phyloP scores from a whole-genome alignment of 1,140 invertebrate genomes.

The Nasonia vitripennis region DNA sequence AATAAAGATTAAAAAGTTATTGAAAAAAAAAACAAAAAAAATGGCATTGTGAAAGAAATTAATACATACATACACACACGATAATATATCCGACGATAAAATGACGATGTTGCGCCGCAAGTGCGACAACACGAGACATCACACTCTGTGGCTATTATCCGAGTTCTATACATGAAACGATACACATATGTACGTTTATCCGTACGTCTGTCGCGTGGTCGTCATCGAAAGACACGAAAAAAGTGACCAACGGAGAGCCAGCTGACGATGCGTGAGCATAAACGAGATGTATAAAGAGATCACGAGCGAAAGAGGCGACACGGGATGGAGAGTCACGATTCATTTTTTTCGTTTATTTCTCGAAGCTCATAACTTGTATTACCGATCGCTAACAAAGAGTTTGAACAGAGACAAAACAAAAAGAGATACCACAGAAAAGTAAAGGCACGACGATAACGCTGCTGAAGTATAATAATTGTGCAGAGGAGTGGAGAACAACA shows the following conservation, averaged over 20 bases:
- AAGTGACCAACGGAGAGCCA: slow-evolving; percentile 6
- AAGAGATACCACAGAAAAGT: slow-evolving; percentile 16
- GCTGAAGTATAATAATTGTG: slow-evolving; percentile 21
- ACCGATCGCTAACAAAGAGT: slow-evolving; percentile 20
- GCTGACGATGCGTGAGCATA: neutral
- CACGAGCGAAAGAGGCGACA: slow-evolving; percentile 20
- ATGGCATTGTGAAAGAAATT: slow-evolving; percentile 17
- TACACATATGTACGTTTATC: slow-evolving; percentile 5
- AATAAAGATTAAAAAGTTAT: slow-evolving; percentile 52
- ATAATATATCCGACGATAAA: neutral
- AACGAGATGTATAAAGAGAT: slow-evolving; percentile 10
- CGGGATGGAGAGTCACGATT: slow-evolving; percentile 26
- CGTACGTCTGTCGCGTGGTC: slow-evolving; percentile 27
- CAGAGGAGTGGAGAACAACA: neutral
- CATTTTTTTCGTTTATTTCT: slow-evolving; percentile 5
- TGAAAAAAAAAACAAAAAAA: slow-evolving; percentile 49
- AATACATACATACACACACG: slow-evolving; percentile 31
- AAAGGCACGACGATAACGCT: neutral
- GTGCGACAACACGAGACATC: neutral
- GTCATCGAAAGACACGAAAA: neutral
- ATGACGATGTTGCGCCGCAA: slow-evolving; percentile 7
- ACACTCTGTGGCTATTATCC: neutral
- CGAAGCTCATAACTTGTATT: slow-evolving; percentile 20
- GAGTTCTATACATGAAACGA: neutral
- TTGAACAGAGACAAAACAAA: neutral